Evolutionary conservation across 2,113 vertebrate genomes (phyloP).

Genomic region (Miniopterus natalensis): DNA sequence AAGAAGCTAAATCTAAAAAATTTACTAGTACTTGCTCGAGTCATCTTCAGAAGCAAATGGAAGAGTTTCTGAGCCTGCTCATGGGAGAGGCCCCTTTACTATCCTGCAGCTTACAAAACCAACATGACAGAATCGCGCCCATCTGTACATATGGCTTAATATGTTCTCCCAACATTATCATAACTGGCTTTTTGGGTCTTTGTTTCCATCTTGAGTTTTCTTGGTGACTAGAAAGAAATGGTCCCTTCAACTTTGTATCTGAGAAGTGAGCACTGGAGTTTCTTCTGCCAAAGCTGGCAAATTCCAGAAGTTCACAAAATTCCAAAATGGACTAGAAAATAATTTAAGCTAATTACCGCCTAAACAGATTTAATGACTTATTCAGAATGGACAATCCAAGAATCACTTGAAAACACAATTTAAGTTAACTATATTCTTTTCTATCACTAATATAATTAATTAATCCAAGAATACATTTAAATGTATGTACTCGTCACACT

Average conservation of each 20-base stretch:
- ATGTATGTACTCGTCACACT: background rate
- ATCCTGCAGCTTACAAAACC: background rate
- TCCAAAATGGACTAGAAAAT: conserved; percentile 55
- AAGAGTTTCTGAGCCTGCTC: background rate
- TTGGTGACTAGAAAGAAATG: conserved; percentile 13
- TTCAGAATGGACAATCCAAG: conserved; percentile 38
- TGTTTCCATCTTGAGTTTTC: conserved; percentile 8
- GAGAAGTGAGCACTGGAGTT: background rate
- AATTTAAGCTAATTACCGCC: background rate
- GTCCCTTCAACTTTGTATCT: background rate
- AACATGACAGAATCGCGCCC: background rate
- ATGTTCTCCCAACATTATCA: background rate
- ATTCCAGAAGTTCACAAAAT: conserved; percentile 23
- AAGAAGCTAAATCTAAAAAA: background rate
- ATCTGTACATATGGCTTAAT: background rate
- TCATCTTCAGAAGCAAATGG: conserved; percentile 44
- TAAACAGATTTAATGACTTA: background rate
- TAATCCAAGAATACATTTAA: conserved; percentile 21
- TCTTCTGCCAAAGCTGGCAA: background rate
- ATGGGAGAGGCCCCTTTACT: background rate
- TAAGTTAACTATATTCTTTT: conserved; percentile 27
- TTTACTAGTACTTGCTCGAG: background rate
- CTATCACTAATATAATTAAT: conserved; percentile 23
- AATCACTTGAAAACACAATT: background rate
- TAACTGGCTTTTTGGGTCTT: background rate